Percentiles rank a stretch among this genome's conserved stretches.
phyloP scores from a whole-genome alignment of 64 coral and sea anemone genomes.

The Stichodactyla helianthus region DNA sequence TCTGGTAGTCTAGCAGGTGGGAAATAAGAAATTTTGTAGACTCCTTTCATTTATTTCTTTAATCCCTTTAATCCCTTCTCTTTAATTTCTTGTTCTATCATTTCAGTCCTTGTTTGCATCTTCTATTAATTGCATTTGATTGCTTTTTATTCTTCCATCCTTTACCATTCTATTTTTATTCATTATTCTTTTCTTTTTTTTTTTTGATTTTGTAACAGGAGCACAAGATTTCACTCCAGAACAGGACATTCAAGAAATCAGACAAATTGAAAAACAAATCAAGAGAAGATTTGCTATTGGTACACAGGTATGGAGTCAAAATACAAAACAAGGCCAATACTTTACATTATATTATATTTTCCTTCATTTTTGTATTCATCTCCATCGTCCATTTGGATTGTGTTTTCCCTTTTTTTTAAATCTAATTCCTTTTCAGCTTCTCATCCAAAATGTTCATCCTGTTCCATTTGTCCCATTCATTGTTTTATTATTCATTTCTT shows the following conservation, averaged over 20 bases:
- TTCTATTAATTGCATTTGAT: no score
- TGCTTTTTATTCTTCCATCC: background rate
- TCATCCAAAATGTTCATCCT: background rate
- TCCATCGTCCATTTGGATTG: no score
- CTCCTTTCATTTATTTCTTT: no score
- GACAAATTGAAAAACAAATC: constrained; percentile 94
- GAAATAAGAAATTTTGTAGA: no score
- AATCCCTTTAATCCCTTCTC: no score
- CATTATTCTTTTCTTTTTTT: background rate
- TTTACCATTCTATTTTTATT: background rate
- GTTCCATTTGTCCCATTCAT: background rate
- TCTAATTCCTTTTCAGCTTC: background rate
- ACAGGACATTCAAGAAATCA: constrained; percentile 92
- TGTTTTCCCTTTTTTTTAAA: background rate
- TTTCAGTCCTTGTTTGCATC: no score
- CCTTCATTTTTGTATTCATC: no score
- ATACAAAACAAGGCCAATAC: background rate
- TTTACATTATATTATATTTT: no score
- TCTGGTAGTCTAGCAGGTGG: constrained; percentile 90
- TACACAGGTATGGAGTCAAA: constrained; percentile 60
- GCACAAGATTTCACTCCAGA: constrained; percentile 92
- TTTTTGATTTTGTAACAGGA: constrained; percentile 21
- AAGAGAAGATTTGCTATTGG: constrained; percentile 98
- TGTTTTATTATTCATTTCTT: background rate
- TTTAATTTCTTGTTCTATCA: no score